These are phyloP conservation scores for Drosophila parvula DNA, from an alignment of 1,140 invertebrate genomes.

Conservation along the genomic window DNA sequence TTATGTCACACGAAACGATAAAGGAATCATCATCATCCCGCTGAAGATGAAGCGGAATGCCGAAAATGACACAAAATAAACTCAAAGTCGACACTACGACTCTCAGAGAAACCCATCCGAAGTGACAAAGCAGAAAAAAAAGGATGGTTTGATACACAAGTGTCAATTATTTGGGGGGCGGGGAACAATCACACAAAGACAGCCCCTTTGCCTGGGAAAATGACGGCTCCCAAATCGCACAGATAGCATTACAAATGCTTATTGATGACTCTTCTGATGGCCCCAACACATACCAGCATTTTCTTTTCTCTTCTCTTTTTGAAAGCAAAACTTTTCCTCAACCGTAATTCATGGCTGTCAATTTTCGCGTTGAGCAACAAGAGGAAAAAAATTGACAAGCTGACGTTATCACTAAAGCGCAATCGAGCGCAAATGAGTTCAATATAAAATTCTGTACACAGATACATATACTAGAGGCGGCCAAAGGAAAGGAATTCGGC, in stretches of 20 bases:
- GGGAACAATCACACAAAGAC: constrained; percentile 8
- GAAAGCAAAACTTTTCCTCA: constrained; percentile 14
- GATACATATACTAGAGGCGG: not conserved
- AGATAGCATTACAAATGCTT: constrained; percentile 23
- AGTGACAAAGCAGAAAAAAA: constrained; percentile 25
- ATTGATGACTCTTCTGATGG: constrained; percentile 23
- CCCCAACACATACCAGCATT: constrained; percentile 11
- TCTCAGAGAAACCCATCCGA: constrained; percentile 5
- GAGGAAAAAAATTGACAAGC: constrained; percentile 42
- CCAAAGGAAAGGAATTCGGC: not conserved
- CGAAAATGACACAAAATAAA: constrained; percentile 14
- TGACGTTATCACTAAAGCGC: constrained; percentile 38
- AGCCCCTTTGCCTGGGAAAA: constrained; percentile 13
- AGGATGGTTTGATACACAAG: constrained; percentile 22
- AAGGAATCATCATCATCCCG: constrained; percentile 16
- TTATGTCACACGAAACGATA: constrained; percentile 14
- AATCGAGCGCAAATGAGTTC: constrained; percentile 56
- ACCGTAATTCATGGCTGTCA: constrained; percentile 24
- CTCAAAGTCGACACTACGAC: constrained; percentile 11
- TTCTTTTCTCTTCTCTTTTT: not conserved
- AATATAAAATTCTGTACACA: constrained; percentile 22
- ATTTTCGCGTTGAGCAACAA: constrained; percentile 12
- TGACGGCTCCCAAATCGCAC: constrained; percentile 14
- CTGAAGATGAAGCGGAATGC: constrained; percentile 17
- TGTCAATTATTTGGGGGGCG: constrained; percentile 16